Base-by-base conservation (phyloP, 2,113 vertebrate species). In the Carassius auratus region DNA sequence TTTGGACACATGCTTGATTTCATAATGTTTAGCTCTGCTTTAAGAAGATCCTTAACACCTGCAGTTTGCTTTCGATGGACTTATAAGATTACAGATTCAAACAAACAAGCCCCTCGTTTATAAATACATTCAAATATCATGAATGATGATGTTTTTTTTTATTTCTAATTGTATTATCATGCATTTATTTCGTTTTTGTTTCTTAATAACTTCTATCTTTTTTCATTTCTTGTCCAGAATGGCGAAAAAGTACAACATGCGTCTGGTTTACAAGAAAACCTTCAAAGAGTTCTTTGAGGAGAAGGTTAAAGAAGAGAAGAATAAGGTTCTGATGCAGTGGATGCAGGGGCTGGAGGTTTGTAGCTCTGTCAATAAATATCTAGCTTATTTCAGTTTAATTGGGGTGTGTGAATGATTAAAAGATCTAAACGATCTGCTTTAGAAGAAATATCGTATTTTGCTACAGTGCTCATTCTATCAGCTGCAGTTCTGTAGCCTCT, bases 221-320 rank as follows among this genome's bases (percentile, higher is more conserved):
- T 30, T 48, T 62, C n/a, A 13, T 50, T 50, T 50, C 14, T 50
- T 78, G 2, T 69, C 12, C 93, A 99, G 98, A 92, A 97, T 99
- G 97, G 97, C 96, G 0, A 97, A 96, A 91, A 95, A 96, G 26
- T 96, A 98, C 91, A 96, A 97, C 86, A 99, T 99, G 98, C 96
- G 95, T 75, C 92, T 99, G 79, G 92, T 99, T 73, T 94, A 95
- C 89, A 98, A 96, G 93, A 96, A 95, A 92, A 95, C 96, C 3
- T 99, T 99, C 93, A 91, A 92, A 0, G 96, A 99, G 88, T 99
- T 98, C 91, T 98, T 97, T 86, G 94, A 97, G 87, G 96, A 98
- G 89, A 97, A 98, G 77, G 91, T 97, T 89, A 97, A 96, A 93
- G 96, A 97, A 0, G 95, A 95, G 4, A 94, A 96, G 76, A 96